These are phyloP conservation scores for Sycobia sp. DNA, from an alignment of 1,140 invertebrate species.

Conservation along the genomic window DNA sequence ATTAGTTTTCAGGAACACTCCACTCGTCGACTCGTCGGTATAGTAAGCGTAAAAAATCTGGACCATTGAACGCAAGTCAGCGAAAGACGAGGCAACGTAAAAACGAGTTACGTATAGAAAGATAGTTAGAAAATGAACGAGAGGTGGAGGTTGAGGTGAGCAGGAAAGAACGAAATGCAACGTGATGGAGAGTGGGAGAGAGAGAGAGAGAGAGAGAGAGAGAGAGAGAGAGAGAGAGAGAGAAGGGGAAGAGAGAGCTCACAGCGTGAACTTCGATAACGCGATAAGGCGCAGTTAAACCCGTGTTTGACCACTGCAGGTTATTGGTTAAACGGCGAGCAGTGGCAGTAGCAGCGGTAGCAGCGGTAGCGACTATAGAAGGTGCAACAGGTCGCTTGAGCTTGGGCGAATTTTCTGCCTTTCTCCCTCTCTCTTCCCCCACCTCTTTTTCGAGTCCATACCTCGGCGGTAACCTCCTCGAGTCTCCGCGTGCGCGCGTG, in stretches of 20 bases:
- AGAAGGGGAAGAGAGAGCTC: too few species aligned
- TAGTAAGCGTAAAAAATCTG: slow-evolving; percentile 25
- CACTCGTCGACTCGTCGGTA: slow-evolving; percentile 5
- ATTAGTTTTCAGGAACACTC: background rate
- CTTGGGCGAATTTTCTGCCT: slow-evolving; percentile 62
- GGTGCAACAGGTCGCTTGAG: slow-evolving; percentile 63
- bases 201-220: too few species aligned
- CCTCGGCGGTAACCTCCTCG: background rate
- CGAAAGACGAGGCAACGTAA: slow-evolving; percentile 42
- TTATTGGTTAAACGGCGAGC: slow-evolving; percentile 63
- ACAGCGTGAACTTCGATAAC: slow-evolving; percentile 52
- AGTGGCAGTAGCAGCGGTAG: too few species aligned
- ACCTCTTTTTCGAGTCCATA: slow-evolving; percentile 3
- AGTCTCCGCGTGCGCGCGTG: background rate
- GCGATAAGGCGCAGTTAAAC: slow-evolving; percentile 63
- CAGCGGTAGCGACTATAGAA: slow-evolving; percentile 41
- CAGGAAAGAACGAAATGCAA: too few species aligned
- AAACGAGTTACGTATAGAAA: too few species aligned
- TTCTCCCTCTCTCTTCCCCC: slow-evolving; percentile 39
- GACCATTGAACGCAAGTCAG: slow-evolving; percentile 11
- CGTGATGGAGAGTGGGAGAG: too few species aligned
- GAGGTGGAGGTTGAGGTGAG: too few species aligned
- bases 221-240: too few species aligned
- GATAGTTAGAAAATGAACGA: too few species aligned
- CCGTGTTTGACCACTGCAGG: slow-evolving; percentile 60